These are phyloP conservation scores for Cardiocondyla obscurior DNA, from an alignment of 1,140 invertebrate species.

Conservation along the genomic window DNA sequence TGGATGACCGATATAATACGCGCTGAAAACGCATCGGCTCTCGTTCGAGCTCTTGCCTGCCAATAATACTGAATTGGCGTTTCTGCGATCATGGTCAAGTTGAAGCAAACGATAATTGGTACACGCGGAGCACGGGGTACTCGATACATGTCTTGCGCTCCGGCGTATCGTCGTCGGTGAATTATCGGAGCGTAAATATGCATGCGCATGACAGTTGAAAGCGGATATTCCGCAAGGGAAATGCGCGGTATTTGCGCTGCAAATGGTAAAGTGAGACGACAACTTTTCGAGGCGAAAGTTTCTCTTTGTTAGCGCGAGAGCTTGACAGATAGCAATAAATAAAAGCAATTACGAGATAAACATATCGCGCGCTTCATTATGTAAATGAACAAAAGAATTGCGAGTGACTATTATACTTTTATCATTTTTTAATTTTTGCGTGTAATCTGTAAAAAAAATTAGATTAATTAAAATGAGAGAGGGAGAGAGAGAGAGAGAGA, in stretches of 20 bases:
- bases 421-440: too few species aligned
- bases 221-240: constrained; percentile 27
- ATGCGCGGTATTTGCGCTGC: constrained; percentile 18
- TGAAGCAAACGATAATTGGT: constrained; percentile 36
- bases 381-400: background rate
- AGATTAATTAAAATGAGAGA: background rate
- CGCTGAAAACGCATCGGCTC: constrained; percentile 16
- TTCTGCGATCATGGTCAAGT: constrained; percentile 25
- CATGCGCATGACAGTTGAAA: constrained; percentile 26
- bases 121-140: background rate
- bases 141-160: constrained; percentile 15
- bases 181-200: constrained; percentile 45
- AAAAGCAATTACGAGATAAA: constrained; percentile 18
- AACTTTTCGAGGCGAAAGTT: constrained; percentile 24
- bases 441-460: background rate
- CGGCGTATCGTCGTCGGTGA: constrained; percentile 4
- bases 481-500: too few species aligned
- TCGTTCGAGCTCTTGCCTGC: constrained; percentile 3
- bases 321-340: background rate
- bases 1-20: constrained; percentile 46
- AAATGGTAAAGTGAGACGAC: constrained; percentile 12
- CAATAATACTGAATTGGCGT: constrained; percentile 26
- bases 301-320: constrained; percentile 12
- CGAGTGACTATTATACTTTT: background rate
- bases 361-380: background rate